Conservation (phyloP, 2,797 vertebrate genomes). For the Galago senegalensis region DNA sequence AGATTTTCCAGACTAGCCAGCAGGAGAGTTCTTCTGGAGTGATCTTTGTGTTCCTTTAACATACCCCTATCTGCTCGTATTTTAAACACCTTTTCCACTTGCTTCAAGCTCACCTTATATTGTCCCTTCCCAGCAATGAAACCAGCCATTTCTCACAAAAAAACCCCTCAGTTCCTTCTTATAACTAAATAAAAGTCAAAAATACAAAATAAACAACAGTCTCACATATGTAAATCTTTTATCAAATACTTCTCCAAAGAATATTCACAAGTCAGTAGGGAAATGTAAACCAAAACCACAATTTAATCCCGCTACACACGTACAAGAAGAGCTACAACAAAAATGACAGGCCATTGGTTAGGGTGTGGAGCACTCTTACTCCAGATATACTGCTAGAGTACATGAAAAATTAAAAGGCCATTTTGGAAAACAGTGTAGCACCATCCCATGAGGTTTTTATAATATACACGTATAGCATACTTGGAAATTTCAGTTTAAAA, state of each 20-base stretch:
- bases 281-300: constrained; percentile 15
- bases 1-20: background rate
- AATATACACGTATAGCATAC: background rate
- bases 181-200: background rate
- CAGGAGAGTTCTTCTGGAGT: background rate
- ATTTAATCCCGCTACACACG: background rate
- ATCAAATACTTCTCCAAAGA: background rate
- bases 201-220: background rate
- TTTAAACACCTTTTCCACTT: background rate
- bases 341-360: background rate
- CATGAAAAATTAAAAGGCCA: background rate
- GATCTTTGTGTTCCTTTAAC: background rate
- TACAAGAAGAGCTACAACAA: background rate
- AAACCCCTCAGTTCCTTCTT: background rate
- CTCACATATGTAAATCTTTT: background rate
- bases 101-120: background rate
- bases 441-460: background rate
- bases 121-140: background rate
- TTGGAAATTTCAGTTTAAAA: background rate
- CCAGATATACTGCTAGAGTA: background rate
- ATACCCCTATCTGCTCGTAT: background rate
- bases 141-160: background rate
- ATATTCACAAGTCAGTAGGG: background rate
- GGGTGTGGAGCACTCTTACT: background rate
- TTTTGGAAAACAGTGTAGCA: background rate